These are phyloP conservation scores for Chirona hameri DNA, from an alignment of 2,888 invertebrate genomes.

Conservation along the genomic window DNA sequence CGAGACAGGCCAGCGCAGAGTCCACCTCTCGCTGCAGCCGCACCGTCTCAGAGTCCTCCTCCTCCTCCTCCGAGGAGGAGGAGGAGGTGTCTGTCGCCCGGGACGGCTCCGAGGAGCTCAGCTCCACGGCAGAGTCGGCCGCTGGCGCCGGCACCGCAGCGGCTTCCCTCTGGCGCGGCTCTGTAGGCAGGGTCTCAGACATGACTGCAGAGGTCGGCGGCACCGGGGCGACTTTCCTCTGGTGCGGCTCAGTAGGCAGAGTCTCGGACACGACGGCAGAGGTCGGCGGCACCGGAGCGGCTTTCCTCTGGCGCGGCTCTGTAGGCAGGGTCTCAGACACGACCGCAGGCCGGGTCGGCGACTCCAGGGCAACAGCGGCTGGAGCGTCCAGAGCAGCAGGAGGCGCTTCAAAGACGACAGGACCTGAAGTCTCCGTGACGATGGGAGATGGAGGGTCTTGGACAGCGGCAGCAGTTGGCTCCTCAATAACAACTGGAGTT, in stretches of 20 bases:
- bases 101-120: background rate
- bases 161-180: background rate
- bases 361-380: background rate
- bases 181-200: background rate
- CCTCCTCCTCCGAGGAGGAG: no score
- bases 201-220: background rate
- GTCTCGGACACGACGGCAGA: background rate
- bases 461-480: no score
- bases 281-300: background rate
- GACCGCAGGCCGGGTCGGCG: background rate
- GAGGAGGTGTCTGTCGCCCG: background rate
- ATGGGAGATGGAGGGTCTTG: no score
- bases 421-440: no score
- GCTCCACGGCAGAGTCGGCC: background rate
- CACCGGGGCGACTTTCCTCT: background rate
- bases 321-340: background rate
- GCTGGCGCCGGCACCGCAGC: background rate
- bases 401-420: no score
- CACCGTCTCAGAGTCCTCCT: background rate
- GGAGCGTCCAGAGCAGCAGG: no score
- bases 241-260: background rate
- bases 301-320: background rate
- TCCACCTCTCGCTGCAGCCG: conserved; percentile 23
- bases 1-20: background rate
- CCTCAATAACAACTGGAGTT: no score